Evolutionary conservation across 2,797 vertebrate genomes (phyloP).

Genomic region (Prunella strophiata): DNA sequence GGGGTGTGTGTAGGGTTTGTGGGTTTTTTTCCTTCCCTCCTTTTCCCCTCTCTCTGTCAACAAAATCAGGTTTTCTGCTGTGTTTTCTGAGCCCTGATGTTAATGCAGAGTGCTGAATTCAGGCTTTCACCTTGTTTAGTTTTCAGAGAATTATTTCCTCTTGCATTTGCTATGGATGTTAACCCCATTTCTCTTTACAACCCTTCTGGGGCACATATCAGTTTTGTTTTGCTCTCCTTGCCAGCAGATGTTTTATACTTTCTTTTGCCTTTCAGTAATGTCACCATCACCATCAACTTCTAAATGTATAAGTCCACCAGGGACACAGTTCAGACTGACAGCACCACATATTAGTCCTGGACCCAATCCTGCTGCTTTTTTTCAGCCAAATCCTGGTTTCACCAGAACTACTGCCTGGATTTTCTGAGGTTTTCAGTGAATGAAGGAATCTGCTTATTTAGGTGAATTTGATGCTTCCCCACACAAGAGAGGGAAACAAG

Average conservation of each 20-base stretch:
- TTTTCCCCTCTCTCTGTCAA: rapidly evolving
- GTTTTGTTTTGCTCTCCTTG: constrained; percentile 51
- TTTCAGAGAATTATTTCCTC: constrained; percentile 41
- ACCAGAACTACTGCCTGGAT: not conserved
- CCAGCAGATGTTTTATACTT: constrained; percentile 55
- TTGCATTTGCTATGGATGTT: constrained; percentile 45
- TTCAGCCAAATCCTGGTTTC: not conserved
- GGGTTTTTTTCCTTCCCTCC: rapidly evolving
- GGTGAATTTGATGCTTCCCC: not conserved
- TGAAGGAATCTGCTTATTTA: not conserved
- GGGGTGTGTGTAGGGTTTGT: rapidly evolving
- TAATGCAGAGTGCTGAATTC: not conserved
- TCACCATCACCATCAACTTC: constrained; percentile 40
- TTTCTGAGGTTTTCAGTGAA: not conserved
- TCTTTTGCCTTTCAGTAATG: constrained; percentile 57
- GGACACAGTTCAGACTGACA: not conserved
- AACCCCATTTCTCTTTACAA: constrained; percentile 45
- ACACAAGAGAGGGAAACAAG: not conserved
- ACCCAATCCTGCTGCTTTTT: not conserved
- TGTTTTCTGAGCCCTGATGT: not conserved
- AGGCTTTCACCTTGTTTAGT: constrained; percentile 38
- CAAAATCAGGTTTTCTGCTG: not conserved
- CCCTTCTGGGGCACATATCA: constrained; percentile 34
- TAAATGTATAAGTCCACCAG: not conserved
- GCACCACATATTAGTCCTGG: not conserved